These are phyloP conservation scores for Mastigias papua DNA, from an alignment of 30 jellyfish, hydroid and myxozoan species.

Conservation along the genomic window DNA sequence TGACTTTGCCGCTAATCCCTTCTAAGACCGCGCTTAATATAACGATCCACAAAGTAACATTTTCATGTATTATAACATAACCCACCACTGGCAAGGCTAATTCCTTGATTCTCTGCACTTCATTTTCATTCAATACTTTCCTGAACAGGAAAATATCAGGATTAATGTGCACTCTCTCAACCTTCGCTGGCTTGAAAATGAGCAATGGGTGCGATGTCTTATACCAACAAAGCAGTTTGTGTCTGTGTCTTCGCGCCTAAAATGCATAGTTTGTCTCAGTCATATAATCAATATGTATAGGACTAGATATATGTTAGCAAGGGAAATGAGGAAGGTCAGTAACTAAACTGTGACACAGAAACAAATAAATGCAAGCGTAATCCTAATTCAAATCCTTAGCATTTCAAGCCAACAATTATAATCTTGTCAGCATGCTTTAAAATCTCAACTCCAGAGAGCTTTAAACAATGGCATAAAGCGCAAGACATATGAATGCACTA, in stretches of 20 bases:
- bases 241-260: conserved; percentile 71
- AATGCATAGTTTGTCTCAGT: background rate
- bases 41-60: no score
- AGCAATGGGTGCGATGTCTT: conserved; percentile 74
- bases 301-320: no score
- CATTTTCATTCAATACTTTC: conserved; percentile 65
- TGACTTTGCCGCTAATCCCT: background rate
- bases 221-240: conserved; percentile 80
- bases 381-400: no score
- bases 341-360: no score
- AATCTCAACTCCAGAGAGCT: no score
- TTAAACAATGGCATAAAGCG: no score
- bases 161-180: conserved; percentile 72
- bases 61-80: background rate
- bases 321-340: no score
- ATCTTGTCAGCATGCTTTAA: no score
- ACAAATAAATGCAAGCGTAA: no score
- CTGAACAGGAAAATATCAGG: conserved; percentile 84
- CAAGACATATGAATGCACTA: no score
- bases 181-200: conserved; percentile 79
- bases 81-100: conserved; percentile 91
- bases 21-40: background rate
- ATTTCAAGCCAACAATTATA: no score
- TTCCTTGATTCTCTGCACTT: conserved; percentile 74
- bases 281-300: no score